Evolutionary conservation across 1,140 invertebrate genomes (phyloP).

Genomic region (Cherax destructor): DNA sequence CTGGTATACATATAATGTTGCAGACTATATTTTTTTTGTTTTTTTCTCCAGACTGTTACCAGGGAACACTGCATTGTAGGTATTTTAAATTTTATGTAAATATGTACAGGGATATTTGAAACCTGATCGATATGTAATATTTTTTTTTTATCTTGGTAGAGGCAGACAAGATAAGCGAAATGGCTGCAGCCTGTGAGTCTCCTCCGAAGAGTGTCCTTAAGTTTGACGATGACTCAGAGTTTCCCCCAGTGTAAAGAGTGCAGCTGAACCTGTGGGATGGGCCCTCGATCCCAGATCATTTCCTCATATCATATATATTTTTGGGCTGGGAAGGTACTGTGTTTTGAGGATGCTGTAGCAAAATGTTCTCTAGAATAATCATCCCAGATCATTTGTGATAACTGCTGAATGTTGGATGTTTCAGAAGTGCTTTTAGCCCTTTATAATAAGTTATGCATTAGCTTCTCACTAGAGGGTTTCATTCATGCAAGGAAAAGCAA

Average conservation of each 20-base stretch:
- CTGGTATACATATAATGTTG: no score
- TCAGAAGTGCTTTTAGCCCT: background rate
- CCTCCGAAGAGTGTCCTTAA: slow-evolving; percentile 82
- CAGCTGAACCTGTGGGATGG: background rate
- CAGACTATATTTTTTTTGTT: no score
- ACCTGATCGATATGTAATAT: background rate
- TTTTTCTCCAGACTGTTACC: no score
- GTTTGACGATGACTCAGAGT: slow-evolving; percentile 88
- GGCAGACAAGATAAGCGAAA: slow-evolving; percentile 86
- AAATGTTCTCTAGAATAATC: background rate
- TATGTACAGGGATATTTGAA: background rate
- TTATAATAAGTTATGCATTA: background rate
- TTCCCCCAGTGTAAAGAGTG: slow-evolving; percentile 80
- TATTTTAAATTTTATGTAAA: background rate
- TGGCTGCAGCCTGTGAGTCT: slow-evolving; percentile 83
- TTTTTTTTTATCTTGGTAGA: slow-evolving; percentile 77
- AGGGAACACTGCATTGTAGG: no score
- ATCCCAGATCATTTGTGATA: background rate
- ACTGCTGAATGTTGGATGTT: background rate
- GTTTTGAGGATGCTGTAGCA: background rate
- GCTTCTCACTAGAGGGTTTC: background rate
- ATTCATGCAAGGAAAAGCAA: background rate
- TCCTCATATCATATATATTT: background rate
- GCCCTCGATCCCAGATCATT: background rate
- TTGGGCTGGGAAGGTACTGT: background rate